Base-by-base conservation (phyloP, 2,797 vertebrate genomes). In the Orestias chungarensis region DNA sequence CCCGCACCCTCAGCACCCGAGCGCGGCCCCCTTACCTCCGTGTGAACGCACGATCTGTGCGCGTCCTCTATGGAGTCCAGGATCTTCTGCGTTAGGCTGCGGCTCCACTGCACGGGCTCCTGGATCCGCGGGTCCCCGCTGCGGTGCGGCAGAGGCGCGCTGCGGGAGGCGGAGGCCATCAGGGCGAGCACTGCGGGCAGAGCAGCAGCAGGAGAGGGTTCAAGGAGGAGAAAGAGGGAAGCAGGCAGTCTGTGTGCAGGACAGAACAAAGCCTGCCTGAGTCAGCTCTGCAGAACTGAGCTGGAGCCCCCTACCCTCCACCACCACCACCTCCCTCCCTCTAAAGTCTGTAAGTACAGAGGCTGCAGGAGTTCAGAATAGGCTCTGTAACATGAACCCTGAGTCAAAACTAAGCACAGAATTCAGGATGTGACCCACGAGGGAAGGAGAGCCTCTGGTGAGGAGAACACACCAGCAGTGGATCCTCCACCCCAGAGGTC, bases 21-120 rank as follows among this genome's bases (percentile, higher is more conserved):
- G 23, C 27, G 17, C 31, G 61, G 6, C 14, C 1, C 38, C 38
- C 93, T 93, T 73, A 95, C 94, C 93, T 86, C 47, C 0, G 15
- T 59, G 2, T 76, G 15, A 44, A 95, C 74, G 86, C 89, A 91
- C 0, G 76, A 83, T 23, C 71, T 71, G 90, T 95, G 94, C 31
- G 79, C 43, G 0, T 73, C 85, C 29, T 79, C 69, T 18, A 96
- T 91, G 0, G 93, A 89, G 1, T 35, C 6, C 2, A 88, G 84
- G 78, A 96, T 94, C 91, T 94, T 96, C 8, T 76, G 64, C 5
- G 86, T 86, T 54, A 96, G 85, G 76, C 79, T 91, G 55, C 85
- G 82, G 74, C 93, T 93, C 54, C 47, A 90, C 23, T 73, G 71
- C 55, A 94, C 86, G 25, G 87, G 77, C 25, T 90, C 78, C 78